These are phyloP conservation scores for Tolmerus cingulatus DNA, from an alignment of 2,888 invertebrate genomes.

Conservation along the genomic window DNA sequence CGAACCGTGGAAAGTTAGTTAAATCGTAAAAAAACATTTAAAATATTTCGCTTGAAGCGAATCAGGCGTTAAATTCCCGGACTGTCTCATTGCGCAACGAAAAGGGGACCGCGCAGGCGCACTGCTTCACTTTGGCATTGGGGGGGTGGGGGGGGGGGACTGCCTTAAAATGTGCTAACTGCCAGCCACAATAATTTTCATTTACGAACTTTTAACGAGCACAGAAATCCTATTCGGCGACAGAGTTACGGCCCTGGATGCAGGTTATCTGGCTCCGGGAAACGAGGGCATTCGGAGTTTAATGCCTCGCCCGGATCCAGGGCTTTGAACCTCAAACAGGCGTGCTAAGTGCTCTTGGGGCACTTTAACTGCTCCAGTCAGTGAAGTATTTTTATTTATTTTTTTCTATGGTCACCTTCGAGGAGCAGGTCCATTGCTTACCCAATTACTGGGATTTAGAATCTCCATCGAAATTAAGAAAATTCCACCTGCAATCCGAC, in stretches of 20 bases:
- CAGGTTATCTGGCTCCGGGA: background rate
- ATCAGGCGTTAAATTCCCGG: background rate
- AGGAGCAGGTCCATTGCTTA: background rate
- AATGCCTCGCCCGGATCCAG: background rate
- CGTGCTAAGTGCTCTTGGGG: background rate
- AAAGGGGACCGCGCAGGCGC: background rate
- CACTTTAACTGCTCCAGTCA: background rate
- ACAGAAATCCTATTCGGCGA: background rate
- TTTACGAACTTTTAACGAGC: conserved; percentile 38
- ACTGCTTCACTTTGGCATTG: background rate
- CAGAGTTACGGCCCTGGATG: conserved; percentile 6
- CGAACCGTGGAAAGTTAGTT: background rate
- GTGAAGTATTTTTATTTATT: too few relatives aligned
- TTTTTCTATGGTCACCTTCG: background rate
- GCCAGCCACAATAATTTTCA: conserved; percentile 28
- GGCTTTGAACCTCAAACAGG: conserved; percentile 8
- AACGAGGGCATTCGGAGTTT: background rate
- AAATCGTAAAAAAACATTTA: conserved; percentile 12
- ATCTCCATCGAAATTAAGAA: background rate
- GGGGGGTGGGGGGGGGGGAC: too few relatives aligned
- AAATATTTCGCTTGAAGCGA: conserved; percentile 1
- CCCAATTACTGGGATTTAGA: background rate
- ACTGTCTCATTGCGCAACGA: background rate
- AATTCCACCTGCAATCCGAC: background rate
- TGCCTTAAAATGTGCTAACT: background rate